Base-by-base conservation (phyloP, 2,888 invertebrate genomes). In the Zhuqinia jingwanae region DNA sequence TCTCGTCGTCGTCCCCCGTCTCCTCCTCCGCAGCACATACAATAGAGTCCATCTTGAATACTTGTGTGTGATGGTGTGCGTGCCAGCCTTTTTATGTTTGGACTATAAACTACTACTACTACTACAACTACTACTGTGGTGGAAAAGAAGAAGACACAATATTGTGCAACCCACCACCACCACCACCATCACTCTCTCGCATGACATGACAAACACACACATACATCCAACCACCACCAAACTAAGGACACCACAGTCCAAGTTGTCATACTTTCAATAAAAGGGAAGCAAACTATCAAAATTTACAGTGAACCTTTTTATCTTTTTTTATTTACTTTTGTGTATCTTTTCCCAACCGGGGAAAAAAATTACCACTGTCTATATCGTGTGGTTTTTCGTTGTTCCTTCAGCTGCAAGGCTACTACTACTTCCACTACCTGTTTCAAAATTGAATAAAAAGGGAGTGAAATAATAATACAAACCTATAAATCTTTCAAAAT, bases 161-260 rank as follows among this genome's bases (percentile, higher is more conserved):
- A 47, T 47, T 47, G 47, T 20, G 47, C 15, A 70, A 70, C 45
- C 25, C 47, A 47, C 70, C 47, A 13, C 47, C 20, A 45, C 1
- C 2, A 10, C 56, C 17, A 17, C 56, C 42, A 42, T n/a, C 42
- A 42, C 42, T 11, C 17, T 30, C 17, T 30, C 11, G 30, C 65
- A 36, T 11, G 65, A 36, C 36, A 65, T 70, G 47, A 47, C 70
- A 70, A 10, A 6, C 13, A 22, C 45, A 45, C 3, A 11, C 13
- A n/a, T 47, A 47, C 47, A 47, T 20, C 45, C 15, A 22, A n/a
- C 25, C n/a, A 47, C 15, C 2, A 25, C 45, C 47, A 70, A 36
- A 70, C 68, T 53, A 53, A 80, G 53, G 53, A 65, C 68, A 80
- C 68, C 79, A 65, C 79, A 80, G 3, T 36, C 5, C 68, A 80